Evolutionary conservation across 2,888 invertebrate genomes (phyloP).

Genomic region (Anarsia innoxiella): DNA sequence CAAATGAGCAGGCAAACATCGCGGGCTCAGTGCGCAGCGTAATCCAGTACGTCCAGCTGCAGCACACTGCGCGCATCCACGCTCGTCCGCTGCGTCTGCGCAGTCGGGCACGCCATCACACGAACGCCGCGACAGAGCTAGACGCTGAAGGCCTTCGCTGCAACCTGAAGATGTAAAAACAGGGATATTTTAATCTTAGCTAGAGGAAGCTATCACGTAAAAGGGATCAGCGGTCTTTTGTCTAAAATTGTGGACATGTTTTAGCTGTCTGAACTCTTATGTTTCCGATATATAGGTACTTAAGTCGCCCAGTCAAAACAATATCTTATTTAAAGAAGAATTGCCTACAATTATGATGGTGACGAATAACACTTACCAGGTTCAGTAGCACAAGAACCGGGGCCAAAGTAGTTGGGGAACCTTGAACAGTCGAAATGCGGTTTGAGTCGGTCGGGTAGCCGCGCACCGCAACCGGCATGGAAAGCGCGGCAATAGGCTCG

Average conservation of each 20-base stretch:
- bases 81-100: conserved; percentile 87
- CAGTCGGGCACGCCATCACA: conserved; percentile 93
- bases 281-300: too few species aligned
- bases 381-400: conserved; percentile 83
- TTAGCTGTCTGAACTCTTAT: too few species aligned
- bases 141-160: conserved; percentile 81
- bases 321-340: too few species aligned
- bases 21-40: conserved; percentile 86
- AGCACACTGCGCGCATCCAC: conserved; percentile 85
- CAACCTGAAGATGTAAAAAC: conserved; percentile 82
- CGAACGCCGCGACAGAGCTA: conserved; percentile 83
- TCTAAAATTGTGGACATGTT: too few species aligned
- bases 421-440: conserved; percentile 84
- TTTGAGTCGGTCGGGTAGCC: conserved; percentile 81
- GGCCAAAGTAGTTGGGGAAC: conserved; percentile 86
- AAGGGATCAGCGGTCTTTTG: too few species aligned
- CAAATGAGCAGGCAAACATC: conserved; percentile 81
- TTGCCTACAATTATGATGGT: too few species aligned
- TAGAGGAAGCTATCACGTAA: too few species aligned
- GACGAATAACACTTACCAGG: conserved; percentile 82
- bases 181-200: too few species aligned
- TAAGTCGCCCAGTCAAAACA: too few species aligned
- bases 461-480: conserved; percentile 86
- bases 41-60: conserved; percentile 75
- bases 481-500: conserved; percentile 90